These are phyloP conservation scores for Harpagoxenus sublaevis DNA, from an alignment of 2,888 invertebrate species.

Conservation along the genomic window DNA sequence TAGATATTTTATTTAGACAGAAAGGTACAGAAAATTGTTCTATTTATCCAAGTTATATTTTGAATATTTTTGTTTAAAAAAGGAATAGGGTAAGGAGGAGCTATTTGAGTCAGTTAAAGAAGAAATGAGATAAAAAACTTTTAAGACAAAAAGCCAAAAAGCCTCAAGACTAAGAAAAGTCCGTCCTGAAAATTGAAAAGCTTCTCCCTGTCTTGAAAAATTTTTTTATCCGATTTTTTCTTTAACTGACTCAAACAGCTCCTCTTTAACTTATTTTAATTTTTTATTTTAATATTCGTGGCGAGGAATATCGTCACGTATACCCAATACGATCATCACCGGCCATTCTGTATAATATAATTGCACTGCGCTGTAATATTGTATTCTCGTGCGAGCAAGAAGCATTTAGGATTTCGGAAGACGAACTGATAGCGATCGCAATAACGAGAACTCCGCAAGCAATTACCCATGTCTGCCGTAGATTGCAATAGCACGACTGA, in stretches of 20 bases:
- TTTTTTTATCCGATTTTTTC: too few species aligned
- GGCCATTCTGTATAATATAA: constrained; percentile 24
- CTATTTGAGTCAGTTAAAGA: too few species aligned
- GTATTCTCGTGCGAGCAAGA: constrained; percentile 35
- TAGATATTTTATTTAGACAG: not conserved
- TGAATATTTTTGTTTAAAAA: not conserved
- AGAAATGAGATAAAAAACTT: too few species aligned
- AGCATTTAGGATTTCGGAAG: constrained; percentile 47
- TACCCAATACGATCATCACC: not conserved
- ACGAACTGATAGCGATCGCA: constrained; percentile 45
- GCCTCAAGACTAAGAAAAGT: too few species aligned
- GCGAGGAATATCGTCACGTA: not conserved
- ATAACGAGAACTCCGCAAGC: constrained; percentile 54
- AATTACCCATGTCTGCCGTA: constrained; percentile 64
- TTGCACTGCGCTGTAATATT: constrained; percentile 37
- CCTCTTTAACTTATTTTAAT: not conserved
- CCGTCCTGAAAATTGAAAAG: too few species aligned
- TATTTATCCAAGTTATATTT: not conserved
- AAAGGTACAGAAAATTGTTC: not conserved
- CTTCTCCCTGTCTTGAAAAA: too few species aligned
- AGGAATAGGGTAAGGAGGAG: too few species aligned
- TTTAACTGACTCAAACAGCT: too few species aligned
- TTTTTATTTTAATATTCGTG: not conserved
- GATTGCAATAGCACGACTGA: constrained; percentile 69
- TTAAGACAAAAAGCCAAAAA: too few species aligned